These are phyloP conservation scores for Apodemus sylvaticus DNA, from an alignment of 2,113 vertebrate genomes.

Conservation along the genomic window DNA sequence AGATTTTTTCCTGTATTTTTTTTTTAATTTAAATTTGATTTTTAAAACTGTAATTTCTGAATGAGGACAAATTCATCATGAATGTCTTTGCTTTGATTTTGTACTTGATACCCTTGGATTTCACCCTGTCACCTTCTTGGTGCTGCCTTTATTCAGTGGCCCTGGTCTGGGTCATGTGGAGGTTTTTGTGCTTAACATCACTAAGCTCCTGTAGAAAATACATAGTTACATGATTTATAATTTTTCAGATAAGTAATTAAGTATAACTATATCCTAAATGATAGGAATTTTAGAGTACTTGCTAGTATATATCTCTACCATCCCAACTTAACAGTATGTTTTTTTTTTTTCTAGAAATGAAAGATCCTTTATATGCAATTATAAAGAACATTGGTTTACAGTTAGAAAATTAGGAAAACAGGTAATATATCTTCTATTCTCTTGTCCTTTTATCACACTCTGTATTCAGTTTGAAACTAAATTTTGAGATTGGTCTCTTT, in stretches of 20 bases:
- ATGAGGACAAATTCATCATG: constrained; percentile 40
- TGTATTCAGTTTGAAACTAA: constrained; percentile 13
- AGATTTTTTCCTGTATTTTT: constrained; percentile 80
- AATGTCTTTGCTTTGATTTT: constrained; percentile 59
- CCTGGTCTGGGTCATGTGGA: background rate
- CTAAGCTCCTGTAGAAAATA: background rate
- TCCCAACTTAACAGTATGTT: constrained; percentile 79
- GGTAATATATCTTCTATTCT: constrained; percentile 87
- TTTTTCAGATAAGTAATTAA: background rate
- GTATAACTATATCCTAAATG: background rate
- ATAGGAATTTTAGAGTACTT: constrained; percentile 37
- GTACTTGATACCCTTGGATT: constrained; percentile 34
- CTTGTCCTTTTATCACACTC: constrained; percentile 39
- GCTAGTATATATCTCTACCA: constrained; percentile 54
- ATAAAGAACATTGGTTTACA: constrained; percentile 99
- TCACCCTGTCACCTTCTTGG: constrained; percentile 28
- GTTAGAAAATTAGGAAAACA: constrained; percentile 99
- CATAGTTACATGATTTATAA: background rate
- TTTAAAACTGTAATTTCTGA: constrained; percentile 60
- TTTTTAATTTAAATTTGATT: constrained; percentile 60
- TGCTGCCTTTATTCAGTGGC: constrained; percentile 36
- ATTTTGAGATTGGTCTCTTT: background rate
- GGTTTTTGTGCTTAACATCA: background rate
- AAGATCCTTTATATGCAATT: constrained; percentile 99
- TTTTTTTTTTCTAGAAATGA: constrained; percentile 94